Conservation (phyloP, 2,113 vertebrate genomes). For the Acanthochromis polyacanthus region DNA sequence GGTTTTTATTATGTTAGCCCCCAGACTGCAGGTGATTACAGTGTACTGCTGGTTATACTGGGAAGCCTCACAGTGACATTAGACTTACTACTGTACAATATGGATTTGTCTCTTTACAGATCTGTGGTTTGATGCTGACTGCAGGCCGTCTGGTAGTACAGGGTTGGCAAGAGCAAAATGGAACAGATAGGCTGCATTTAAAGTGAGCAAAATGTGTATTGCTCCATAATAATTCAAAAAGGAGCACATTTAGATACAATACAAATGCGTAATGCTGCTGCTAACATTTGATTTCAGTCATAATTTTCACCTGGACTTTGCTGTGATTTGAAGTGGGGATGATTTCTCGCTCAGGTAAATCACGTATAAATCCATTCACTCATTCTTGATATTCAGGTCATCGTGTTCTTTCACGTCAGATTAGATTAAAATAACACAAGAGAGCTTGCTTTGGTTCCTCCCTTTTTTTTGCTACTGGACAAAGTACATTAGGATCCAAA, state of each 20-base stretch:
- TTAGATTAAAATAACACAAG: too few relatives aligned
- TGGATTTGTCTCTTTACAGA: conserved; percentile 47
- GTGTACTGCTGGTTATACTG: conserved; percentile 17
- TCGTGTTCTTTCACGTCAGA: too few relatives aligned
- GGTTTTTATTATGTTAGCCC: conserved; percentile 51
- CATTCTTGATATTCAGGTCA: too few relatives aligned
- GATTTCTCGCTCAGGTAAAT: too few relatives aligned
- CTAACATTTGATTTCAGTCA: too few relatives aligned
- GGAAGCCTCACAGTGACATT: conserved; percentile 30
- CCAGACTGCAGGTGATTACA: conserved; percentile 51
- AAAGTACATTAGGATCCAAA: too few relatives aligned
- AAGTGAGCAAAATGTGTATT: background rate
- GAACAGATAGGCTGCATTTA: conserved; percentile 5
- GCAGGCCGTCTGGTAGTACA: conserved; percentile 12
- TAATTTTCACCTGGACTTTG: too few relatives aligned
- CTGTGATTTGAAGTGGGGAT: too few relatives aligned
- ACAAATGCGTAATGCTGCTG: too few relatives aligned
- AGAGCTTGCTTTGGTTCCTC: too few relatives aligned
- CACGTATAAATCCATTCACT: too few relatives aligned
- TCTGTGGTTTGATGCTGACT: conserved; percentile 37
- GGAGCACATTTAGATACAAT: background rate
- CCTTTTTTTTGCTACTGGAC: too few relatives aligned
- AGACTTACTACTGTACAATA: conserved; percentile 26
- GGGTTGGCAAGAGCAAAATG: conserved; percentile 25
- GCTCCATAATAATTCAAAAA: background rate